Percentiles rank a stretch among this genome's conserved stretches.
Conservation (phyloP, 2,888 invertebrate species). For the Heliconius charithonia region DNA sequence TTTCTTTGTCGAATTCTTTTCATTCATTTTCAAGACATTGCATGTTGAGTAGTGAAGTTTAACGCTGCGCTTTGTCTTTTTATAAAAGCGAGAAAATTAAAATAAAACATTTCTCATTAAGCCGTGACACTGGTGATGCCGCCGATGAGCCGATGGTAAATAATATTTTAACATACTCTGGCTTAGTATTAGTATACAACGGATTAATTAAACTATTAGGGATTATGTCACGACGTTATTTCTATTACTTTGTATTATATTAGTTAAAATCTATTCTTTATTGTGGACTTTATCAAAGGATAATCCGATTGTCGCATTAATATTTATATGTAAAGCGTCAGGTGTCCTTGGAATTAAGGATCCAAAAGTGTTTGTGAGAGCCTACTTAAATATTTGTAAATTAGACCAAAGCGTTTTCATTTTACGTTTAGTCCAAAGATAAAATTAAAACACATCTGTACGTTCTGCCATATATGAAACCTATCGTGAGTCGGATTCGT, state of each 20-base stretch:
- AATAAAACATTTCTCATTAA: too few relatives aligned
- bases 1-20: too few relatives aligned
- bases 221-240: neutral
- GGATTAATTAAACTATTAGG: neutral
- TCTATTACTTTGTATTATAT: neutral
- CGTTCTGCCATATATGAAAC: neutral
- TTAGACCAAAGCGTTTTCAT: neutral
- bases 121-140: too few relatives aligned
- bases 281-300: conserved; percentile 8
- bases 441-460: neutral
- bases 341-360: conserved; percentile 21
- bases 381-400: conserved; percentile 19
- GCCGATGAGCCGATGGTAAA: too few relatives aligned
- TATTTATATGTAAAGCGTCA: conserved; percentile 19
- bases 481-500: too few relatives aligned
- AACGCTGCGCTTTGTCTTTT: too few relatives aligned
- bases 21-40: too few relatives aligned
- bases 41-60: too few relatives aligned
- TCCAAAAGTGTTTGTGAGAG: conserved; percentile 4
- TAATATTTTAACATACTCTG: too few relatives aligned
- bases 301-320: conserved; percentile 1
- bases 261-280: neutral
- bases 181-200: neutral
- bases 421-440: neutral
- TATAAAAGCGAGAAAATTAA: too few relatives aligned